These are phyloP conservation scores for Beaufortia kweichowensis DNA, from an alignment of 2,113 vertebrate species.

Conservation along the genomic window DNA sequence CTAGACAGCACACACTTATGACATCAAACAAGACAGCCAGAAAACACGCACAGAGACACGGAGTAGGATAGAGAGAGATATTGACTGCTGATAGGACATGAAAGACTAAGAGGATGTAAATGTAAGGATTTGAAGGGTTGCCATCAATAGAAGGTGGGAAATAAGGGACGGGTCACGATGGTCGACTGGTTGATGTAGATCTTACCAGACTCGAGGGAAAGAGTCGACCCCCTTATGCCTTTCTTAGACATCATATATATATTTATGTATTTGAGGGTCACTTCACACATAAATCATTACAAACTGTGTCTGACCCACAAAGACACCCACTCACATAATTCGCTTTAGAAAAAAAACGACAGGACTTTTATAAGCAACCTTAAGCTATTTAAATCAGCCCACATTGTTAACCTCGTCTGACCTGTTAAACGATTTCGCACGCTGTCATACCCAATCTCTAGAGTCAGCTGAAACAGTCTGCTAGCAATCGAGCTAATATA, in stretches of 20 bases:
- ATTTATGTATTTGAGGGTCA: not conserved
- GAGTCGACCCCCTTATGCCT: too few relatives aligned
- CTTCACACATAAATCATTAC: not conserved
- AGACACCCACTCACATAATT: not conserved
- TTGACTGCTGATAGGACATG: not conserved
- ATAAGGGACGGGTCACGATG: slow-evolving; percentile 40
- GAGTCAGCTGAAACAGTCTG: not conserved
- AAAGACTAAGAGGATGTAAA: slow-evolving; percentile 59
- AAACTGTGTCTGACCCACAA: not conserved
- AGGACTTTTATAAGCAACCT: slow-evolving; percentile 2
- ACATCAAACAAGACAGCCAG: slow-evolving; percentile 75
- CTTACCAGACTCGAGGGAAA: too few relatives aligned
- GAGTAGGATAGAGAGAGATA: not conserved
- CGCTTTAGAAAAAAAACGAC: not conserved
- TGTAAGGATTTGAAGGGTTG: slow-evolving; percentile 52
- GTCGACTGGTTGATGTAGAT: too few relatives aligned
- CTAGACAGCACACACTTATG: slow-evolving; percentile 78
- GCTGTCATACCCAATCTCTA: not conserved
- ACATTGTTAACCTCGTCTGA: slow-evolving; percentile 26
- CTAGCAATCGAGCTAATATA: not conserved
- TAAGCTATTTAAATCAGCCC: slow-evolving; percentile 30
- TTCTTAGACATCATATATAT: not conserved
- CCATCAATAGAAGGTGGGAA: too few relatives aligned
- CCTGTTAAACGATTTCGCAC: slow-evolving; percentile 8
- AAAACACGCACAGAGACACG: slow-evolving; percentile 21